phyloP scores from a whole-genome alignment of 1,140 invertebrate species.

The Brachionus manjavacas region DNA sequence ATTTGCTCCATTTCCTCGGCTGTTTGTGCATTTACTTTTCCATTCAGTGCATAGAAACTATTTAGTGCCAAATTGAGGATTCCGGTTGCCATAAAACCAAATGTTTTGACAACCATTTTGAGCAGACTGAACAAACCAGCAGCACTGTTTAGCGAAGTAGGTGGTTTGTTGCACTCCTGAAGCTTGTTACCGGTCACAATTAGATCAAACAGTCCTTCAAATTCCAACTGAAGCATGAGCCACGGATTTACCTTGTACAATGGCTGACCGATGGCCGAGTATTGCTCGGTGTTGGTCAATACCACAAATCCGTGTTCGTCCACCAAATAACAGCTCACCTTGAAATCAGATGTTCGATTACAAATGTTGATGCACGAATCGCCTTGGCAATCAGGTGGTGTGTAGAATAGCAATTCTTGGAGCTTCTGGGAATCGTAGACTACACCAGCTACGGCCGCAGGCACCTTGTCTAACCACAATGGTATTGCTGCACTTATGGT shows the following conservation, averaged over 20 bases:
- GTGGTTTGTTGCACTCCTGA: slow-evolving; percentile 16
- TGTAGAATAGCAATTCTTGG: slow-evolving; percentile 1
- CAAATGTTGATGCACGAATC: slow-evolving; percentile 15
- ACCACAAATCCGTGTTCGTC: slow-evolving; percentile 40
- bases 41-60: not conserved
- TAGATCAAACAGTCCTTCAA: slow-evolving; percentile 26
- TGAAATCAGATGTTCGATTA: not conserved
- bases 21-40: not conserved
- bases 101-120: not conserved
- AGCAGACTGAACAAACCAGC: not conserved
- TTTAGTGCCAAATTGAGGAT: not conserved
- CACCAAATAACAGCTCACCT: not conserved
- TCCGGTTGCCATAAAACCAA: not conserved
- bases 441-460: slow-evolving; percentile 14
- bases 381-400: not conserved
- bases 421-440: slow-evolving; percentile 25
- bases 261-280: slow-evolving; percentile 10
- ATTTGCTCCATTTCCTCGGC: not conserved
- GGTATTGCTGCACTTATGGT: slow-evolving; percentile 30
- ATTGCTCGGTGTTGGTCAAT: slow-evolving; percentile 19
- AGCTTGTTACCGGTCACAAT: slow-evolving; percentile 22
- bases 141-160: not conserved
- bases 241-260: slow-evolving; percentile 39
- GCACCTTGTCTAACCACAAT: slow-evolving; percentile 35
- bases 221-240: slow-evolving; percentile 35